Conservation (phyloP, 2,888 invertebrate genomes). For the Spodoptera exigua region DNA sequence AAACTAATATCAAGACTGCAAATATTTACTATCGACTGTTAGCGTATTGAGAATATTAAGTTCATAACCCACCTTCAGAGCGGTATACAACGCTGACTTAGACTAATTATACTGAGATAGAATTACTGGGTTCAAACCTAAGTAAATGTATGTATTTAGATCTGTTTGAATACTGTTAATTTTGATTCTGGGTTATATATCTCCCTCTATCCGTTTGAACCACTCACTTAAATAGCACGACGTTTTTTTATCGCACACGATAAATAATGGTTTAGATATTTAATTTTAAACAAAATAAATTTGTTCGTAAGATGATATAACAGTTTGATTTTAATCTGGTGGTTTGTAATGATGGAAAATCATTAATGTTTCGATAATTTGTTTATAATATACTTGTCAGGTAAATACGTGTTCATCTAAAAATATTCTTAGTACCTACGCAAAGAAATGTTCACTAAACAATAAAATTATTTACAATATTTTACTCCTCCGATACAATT, state of each 20-base stretch:
- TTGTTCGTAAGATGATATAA: no score
- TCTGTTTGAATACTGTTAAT: constrained; percentile 3
- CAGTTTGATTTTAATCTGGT: no score
- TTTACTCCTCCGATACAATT: neutral
- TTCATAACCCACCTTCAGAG: neutral
- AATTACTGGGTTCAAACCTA: constrained; percentile 7
- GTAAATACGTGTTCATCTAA: no score
- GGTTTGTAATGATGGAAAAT: no score
- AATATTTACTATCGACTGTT: neutral
- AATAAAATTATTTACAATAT: neutral
- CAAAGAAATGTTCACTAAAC: neutral
- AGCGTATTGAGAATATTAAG: constrained; percentile 7
- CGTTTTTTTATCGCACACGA: no score
- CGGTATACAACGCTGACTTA: neutral
- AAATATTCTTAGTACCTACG: no score
- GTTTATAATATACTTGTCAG: no score
- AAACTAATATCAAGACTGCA: constrained; percentile 6
- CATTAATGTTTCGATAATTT: no score
- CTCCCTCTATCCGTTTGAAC: no score
- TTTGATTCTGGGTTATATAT: neutral
- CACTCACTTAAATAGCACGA: no score
- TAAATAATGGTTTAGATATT: no score
- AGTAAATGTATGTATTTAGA: constrained; percentile 1
- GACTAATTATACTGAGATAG: constrained; percentile 16
- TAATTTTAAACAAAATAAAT: no score